These are phyloP conservation scores for Bimastos eiseni DNA, from an alignment of 2,888 invertebrate genomes.

Conservation along the genomic window DNA sequence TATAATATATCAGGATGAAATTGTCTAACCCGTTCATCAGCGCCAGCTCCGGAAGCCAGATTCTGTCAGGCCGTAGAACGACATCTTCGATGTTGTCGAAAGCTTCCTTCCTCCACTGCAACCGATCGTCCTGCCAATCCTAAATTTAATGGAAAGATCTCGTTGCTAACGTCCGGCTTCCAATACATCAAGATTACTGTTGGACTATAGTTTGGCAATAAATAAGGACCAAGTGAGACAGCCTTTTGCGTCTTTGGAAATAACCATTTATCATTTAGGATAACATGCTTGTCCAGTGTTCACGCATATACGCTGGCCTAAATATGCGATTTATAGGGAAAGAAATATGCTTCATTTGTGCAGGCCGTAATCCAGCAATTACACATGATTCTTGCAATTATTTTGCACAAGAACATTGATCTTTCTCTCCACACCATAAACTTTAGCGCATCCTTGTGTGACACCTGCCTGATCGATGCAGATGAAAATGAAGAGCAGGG, in stretches of 20 bases:
- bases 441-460: not conserved
- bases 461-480: too few species aligned
- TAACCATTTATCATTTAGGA: not conserved
- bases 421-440: not conserved
- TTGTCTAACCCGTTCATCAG: slow-evolving; percentile 29
- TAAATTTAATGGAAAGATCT: slow-evolving; percentile 13
- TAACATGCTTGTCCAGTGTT: not conserved
- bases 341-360: not conserved
- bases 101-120: slow-evolving; percentile 43
- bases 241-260: not conserved
- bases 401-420: not conserved
- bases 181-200: not conserved
- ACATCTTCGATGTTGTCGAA: slow-evolving; percentile 42
- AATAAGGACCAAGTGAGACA: not conserved
- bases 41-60: slow-evolving; percentile 47
- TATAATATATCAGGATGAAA: not conserved
- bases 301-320: not conserved
- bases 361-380: not conserved
- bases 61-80: slow-evolving; percentile 42
- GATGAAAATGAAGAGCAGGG: too few species aligned
- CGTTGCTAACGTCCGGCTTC: not conserved
- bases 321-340: not conserved
- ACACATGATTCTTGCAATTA: not conserved
- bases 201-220: not conserved
- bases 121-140: slow-evolving; percentile 45